phyloP scores from a whole-genome alignment of 2,113 vertebrate species.

The Muscicapa adusta region DNA sequence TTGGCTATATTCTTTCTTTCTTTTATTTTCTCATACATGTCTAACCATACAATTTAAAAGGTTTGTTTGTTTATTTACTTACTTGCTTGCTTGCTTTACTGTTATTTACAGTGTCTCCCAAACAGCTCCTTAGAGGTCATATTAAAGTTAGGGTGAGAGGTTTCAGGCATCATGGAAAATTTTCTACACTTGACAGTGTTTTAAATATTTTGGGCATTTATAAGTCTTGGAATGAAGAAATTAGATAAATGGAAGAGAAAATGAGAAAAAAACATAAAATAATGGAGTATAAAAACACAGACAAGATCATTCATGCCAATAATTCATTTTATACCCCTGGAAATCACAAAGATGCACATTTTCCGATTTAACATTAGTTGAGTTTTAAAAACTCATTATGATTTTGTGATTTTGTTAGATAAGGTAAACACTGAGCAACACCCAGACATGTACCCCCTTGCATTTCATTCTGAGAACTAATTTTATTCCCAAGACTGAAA shows the following conservation, averaged over 20 bases:
- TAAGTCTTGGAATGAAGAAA: not conserved
- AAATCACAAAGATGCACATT: not conserved
- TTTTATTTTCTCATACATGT: not conserved
- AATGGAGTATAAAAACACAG: not conserved
- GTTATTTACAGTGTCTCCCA: not conserved
- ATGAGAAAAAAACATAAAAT: not conserved
- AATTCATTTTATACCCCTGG: not conserved
- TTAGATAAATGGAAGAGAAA: not conserved
- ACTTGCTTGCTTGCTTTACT: not conserved
- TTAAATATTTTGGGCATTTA: not conserved
- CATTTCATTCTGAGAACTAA: not conserved
- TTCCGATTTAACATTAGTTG: not conserved
- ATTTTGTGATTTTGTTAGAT: not conserved
- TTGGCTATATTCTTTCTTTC: not conserved
- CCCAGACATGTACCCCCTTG: accelerated
- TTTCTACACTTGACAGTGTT: not conserved
- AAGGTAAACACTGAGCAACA: not conserved
- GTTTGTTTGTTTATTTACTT: not conserved
- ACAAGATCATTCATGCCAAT: not conserved
- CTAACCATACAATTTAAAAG: accelerated
- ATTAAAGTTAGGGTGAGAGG: not conserved
- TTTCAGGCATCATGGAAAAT: not conserved
- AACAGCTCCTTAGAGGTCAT: not conserved
- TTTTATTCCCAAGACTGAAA: not conserved
- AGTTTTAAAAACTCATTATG: not conserved